A percentile compares a stretch with the other conserved stretches of the same genome.
These are phyloP conservation scores for Enteromius unitaeniatus DNA, from an alignment of 2,797 vertebrate genomes.

Conservation along the genomic window DNA sequence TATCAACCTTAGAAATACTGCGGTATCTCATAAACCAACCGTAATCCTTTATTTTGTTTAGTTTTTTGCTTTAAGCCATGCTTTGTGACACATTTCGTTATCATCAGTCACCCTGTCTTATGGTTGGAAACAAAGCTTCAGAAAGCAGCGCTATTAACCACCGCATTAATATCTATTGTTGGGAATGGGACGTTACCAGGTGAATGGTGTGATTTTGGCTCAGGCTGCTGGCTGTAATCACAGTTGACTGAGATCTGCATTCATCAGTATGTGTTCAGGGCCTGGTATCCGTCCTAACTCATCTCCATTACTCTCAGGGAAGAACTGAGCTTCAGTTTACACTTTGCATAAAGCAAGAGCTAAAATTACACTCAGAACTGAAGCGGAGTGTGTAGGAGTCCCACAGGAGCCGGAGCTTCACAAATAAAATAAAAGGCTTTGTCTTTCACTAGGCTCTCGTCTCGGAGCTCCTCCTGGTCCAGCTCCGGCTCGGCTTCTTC, in stretches of 20 bases:
- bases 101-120: too few species aligned
- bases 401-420: constrained; percentile 82
- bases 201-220: not conserved
- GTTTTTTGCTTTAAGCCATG: not conserved
- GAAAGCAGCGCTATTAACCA: not conserved
- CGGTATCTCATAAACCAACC: not conserved
- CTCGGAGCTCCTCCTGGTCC: constrained; percentile 58
- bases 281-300: constrained; percentile 77
- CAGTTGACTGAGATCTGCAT: constrained; percentile 47
- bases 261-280: constrained; percentile 73
- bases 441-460: constrained; percentile 35
- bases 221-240: not conserved
- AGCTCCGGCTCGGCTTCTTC: constrained; percentile 10
- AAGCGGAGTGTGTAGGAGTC: constrained; percentile 79
- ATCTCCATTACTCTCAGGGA: constrained; percentile 81
- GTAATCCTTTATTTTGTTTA: not conserved
- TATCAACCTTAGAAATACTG: not conserved
- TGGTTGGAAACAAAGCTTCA: not conserved
- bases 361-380: constrained; percentile 83
- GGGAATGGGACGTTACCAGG: not conserved
- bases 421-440: constrained; percentile 77
- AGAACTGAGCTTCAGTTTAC: constrained; percentile 81
- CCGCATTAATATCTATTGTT: not conserved
- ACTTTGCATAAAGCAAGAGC: constrained; percentile 80
- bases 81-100: not conserved